Conservation (phyloP, 2,888 invertebrate species). For the Acleris laterana region DNA sequence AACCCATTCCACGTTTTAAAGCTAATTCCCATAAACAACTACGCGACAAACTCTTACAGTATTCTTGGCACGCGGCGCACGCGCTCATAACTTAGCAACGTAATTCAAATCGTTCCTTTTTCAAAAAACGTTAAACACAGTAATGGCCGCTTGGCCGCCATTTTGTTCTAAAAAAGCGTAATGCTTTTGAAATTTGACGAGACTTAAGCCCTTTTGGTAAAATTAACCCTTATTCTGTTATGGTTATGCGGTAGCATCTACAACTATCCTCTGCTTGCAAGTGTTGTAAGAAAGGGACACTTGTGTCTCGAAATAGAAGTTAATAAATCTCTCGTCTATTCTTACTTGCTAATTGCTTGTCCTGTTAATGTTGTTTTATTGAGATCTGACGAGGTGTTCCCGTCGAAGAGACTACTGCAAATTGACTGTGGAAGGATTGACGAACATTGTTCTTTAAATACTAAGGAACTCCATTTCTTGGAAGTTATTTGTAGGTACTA, state of each 20-base stretch:
- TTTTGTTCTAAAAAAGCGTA: not conserved
- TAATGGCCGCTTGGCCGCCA: conserved; percentile 8
- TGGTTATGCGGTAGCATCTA: not conserved
- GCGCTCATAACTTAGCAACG: conserved; percentile 21
- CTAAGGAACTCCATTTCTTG: too few species aligned
- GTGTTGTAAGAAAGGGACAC: not conserved
- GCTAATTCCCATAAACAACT: conserved; percentile 26
- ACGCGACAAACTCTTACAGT: conserved; percentile 12
- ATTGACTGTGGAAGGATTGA: not conserved
- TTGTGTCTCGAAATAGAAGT: not conserved
- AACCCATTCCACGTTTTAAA: conserved; percentile 11
- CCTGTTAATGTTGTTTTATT: conserved; percentile 20
- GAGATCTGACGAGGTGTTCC: not conserved
- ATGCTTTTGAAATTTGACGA: not conserved
- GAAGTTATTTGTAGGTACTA: too few species aligned
- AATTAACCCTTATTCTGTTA: conserved; percentile 31
- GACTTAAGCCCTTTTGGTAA: not conserved
- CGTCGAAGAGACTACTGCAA: not conserved
- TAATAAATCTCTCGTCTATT: conserved; percentile 10
- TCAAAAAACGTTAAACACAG: conserved; percentile 17
- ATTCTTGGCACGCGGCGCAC: conserved; percentile 20
- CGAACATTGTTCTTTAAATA: too few species aligned
- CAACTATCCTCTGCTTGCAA: not conserved
- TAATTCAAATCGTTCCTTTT: conserved; percentile 19
- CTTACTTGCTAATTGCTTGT: conserved; percentile 25